phyloP scores from a whole-genome alignment of 37 sponge, comb jelly and placozoan species.

The Halichondria panicea region DNA sequence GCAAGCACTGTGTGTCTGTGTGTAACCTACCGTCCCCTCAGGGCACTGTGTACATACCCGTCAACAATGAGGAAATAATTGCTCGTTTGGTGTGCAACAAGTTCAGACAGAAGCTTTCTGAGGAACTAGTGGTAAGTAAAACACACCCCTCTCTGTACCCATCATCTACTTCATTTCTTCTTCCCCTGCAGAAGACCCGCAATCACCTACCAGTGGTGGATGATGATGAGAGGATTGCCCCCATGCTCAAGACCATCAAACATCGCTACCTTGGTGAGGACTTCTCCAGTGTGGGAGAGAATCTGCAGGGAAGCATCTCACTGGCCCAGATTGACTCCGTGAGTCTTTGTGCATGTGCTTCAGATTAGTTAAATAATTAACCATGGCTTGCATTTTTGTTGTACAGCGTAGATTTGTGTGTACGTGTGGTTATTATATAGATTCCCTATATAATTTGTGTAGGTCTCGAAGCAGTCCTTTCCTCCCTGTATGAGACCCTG shows the following conservation, averaged over 20 bases:
- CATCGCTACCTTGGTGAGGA: slow-evolving; percentile 61
- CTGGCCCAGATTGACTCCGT: slow-evolving; percentile 50
- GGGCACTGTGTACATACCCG: slow-evolving; percentile 87
- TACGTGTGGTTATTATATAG: not conserved
- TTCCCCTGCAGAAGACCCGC: slow-evolving; percentile 48
- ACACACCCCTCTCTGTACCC: too few relatives aligned
- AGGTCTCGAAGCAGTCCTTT: slow-evolving; percentile 83
- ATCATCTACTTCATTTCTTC: not conserved
- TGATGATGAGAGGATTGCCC: slow-evolving; percentile 81
- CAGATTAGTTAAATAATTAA: too few relatives aligned
- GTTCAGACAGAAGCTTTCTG: slow-evolving; percentile 73
- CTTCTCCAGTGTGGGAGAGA: slow-evolving; percentile 32
- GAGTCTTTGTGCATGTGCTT: too few relatives aligned
- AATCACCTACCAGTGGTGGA: slow-evolving; percentile 70
- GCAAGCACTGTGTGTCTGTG: too few relatives aligned
- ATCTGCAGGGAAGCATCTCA: slow-evolving; percentile 34
- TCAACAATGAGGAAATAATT: slow-evolving; percentile 17
- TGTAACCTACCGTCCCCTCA: too few relatives aligned
- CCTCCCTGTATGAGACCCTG: slow-evolving; percentile 91
- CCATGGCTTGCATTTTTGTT: too few relatives aligned
- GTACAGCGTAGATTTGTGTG: not conserved
- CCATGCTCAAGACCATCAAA: slow-evolving; percentile 60
- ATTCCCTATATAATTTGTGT: not conserved
- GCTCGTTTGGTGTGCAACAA: slow-evolving; percentile 64
- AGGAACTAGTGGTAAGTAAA: slow-evolving; percentile 62